Percentiles rank a stretch among this genome's conserved stretches.
Conservation (phyloP, 2,113 vertebrate genomes). For the Spea multiplicata region DNA sequence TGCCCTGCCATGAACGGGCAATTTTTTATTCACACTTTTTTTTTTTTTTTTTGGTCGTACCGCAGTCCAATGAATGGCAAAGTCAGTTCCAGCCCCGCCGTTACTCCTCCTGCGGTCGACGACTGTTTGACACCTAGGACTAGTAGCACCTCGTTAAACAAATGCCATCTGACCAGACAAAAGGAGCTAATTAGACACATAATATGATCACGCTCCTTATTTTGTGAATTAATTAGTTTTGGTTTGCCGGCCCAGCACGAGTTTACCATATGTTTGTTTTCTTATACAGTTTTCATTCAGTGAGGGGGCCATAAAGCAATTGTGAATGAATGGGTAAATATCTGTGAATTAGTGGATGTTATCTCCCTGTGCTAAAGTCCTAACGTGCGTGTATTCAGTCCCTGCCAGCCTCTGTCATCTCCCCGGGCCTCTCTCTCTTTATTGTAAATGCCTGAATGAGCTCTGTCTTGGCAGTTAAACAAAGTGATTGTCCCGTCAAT, state of each 20-base stretch:
- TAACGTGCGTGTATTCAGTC: slow-evolving; percentile 43
- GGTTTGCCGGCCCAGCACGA: slow-evolving; percentile 49
- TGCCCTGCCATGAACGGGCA: neutral
- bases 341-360: slow-evolving; percentile 44
- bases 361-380: slow-evolving; percentile 31
- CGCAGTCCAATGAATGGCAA: neutral
- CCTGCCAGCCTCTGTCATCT: slow-evolving; percentile 40
- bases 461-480: slow-evolving; percentile 33
- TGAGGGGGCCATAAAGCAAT: slow-evolving; percentile 45
- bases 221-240: slow-evolving; percentile 49
- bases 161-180: slow-evolving; percentile 11
- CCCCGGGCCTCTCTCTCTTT: slow-evolving; percentile 14
- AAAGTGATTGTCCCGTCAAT: slow-evolving; percentile 35
- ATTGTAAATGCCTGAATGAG: slow-evolving; percentile 42
- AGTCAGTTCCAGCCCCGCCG: neutral
- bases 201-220: slow-evolving; percentile 42
- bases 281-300: slow-evolving; percentile 52
- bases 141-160: slow-evolving; percentile 39
- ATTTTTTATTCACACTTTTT: neutral
- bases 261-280: slow-evolving; percentile 50
- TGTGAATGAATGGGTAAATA: slow-evolving; percentile 49
- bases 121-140: neutral
- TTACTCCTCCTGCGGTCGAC: neutral
- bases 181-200: slow-evolving; percentile 49
- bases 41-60: neutral